Conservation (phyloP, 2,888 invertebrate species). For the Unio delphinus region DNA sequence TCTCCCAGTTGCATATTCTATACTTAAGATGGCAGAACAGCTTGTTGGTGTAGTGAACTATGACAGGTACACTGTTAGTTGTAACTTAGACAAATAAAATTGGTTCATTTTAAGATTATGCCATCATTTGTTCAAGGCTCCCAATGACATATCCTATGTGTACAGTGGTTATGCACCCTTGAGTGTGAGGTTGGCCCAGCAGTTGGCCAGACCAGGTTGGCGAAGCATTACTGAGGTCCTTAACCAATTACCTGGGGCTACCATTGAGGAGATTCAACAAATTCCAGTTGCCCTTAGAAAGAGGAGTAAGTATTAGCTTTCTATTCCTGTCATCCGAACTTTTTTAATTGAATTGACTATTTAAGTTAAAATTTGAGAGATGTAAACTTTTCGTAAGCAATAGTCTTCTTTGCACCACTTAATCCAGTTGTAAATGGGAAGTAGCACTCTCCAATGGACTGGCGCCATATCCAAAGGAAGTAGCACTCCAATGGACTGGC, state of each 20-base stretch:
- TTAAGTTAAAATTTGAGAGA: no score
- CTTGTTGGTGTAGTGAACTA: neutral
- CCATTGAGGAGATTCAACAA: slow-evolving; percentile 74
- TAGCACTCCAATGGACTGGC: no score
- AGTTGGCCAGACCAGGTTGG: slow-evolving; percentile 73
- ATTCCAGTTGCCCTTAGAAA: slow-evolving; percentile 71
- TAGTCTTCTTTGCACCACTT: no score
- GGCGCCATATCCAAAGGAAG: no score
- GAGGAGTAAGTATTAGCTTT: slow-evolving; percentile 60
- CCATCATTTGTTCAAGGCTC: slow-evolving; percentile 73
- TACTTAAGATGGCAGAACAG: neutral
- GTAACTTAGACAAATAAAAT: neutral
- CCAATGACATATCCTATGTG: slow-evolving; percentile 91
- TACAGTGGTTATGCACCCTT: slow-evolving; percentile 94
- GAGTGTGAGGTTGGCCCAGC: slow-evolving; percentile 83
- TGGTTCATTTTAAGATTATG: neutral
- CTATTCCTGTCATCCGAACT: no score
- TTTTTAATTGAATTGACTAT: no score
- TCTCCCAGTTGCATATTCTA: neutral
- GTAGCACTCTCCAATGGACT: no score
- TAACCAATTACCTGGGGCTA: slow-evolving; percentile 82
- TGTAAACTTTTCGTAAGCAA: no score
- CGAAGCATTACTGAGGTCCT: slow-evolving; percentile 86
- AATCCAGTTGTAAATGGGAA: no score
- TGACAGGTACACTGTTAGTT: neutral